Evolutionary conservation across 2,797 vertebrate genomes (phyloP).

Genomic region (Pseudotriccus pelzelni): DNA sequence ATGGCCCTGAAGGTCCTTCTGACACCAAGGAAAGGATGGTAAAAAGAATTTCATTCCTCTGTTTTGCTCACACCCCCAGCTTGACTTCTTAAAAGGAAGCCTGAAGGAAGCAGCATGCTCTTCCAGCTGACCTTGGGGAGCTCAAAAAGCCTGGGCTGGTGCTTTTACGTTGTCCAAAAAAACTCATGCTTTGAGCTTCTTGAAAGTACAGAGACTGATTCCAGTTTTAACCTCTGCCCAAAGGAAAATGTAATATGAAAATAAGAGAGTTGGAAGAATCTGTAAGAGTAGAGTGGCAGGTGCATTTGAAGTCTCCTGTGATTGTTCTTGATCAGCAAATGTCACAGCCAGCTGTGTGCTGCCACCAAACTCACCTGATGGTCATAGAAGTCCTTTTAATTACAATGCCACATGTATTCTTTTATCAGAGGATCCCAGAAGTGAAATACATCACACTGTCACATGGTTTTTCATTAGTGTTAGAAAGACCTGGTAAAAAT

Average conservation of each 20-base stretch:
- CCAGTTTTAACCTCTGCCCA: background rate
- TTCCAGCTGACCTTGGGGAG: background rate
- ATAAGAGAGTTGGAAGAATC: background rate
- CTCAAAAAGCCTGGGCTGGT: background rate
- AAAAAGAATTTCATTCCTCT: background rate
- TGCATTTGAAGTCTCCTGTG: background rate
- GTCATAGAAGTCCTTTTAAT: background rate
- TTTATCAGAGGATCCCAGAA: background rate
- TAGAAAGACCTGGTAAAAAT: background rate
- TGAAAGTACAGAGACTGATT: background rate
- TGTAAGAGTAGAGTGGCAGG: background rate
- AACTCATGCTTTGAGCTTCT: background rate
- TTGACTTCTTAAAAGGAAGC: background rate
- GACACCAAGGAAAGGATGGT: background rate
- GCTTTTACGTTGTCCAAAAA: background rate
- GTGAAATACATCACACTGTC: background rate
- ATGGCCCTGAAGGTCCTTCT: background rate
- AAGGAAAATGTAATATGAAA: background rate
- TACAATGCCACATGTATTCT: background rate
- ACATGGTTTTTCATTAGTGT: background rate
- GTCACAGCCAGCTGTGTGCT: background rate
- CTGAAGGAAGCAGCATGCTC: background rate
- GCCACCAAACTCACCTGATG: background rate
- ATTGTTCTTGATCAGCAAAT: background rate
- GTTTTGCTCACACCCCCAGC: background rate